A percentile compares a stretch with the other conserved stretches of the same genome.
Conservation (phyloP, 2,888 invertebrate species). For the Epicampocera succincta region DNA sequence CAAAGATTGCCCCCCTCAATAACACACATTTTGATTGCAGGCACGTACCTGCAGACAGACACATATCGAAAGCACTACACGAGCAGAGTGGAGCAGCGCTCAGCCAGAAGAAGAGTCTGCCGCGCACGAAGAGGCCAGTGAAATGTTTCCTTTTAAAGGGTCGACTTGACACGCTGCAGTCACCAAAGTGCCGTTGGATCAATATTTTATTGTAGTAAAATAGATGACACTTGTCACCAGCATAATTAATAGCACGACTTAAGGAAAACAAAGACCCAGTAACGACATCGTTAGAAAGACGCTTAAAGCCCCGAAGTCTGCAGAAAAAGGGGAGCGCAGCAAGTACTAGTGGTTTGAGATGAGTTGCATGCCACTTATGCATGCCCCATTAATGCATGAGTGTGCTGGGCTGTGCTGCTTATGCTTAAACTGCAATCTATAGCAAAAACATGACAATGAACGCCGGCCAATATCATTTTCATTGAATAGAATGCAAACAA, state of each 20-base stretch:
- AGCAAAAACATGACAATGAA: constrained; percentile 65
- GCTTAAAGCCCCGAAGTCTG: constrained; percentile 12
- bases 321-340: not conserved
- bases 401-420: constrained; percentile 18
- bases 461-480: constrained; percentile 67
- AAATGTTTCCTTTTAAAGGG: not conserved
- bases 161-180: not conserved
- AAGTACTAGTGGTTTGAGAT: constrained; percentile 20
- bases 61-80: constrained; percentile 9
- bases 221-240: constrained; percentile 5
- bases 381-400: constrained; percentile 40
- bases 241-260: constrained; percentile 6
- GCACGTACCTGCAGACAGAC: too few species aligned
- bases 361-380: constrained; percentile 64
- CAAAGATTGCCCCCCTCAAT: constrained; percentile 35
- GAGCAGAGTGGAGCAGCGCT: not conserved
- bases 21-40: constrained; percentile 25
- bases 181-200: not conserved
- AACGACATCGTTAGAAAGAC: constrained; percentile 22
- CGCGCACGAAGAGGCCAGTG: constrained; percentile 4
- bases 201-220: constrained; percentile 5
- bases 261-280: not conserved
- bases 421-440: constrained; percentile 21
- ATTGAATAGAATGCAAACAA: constrained; percentile 41
- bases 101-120: not conserved